Evolutionary conservation across 2,888 invertebrate species (phyloP).

Genomic region (Liopterus haemorrhoidalis): DNA sequence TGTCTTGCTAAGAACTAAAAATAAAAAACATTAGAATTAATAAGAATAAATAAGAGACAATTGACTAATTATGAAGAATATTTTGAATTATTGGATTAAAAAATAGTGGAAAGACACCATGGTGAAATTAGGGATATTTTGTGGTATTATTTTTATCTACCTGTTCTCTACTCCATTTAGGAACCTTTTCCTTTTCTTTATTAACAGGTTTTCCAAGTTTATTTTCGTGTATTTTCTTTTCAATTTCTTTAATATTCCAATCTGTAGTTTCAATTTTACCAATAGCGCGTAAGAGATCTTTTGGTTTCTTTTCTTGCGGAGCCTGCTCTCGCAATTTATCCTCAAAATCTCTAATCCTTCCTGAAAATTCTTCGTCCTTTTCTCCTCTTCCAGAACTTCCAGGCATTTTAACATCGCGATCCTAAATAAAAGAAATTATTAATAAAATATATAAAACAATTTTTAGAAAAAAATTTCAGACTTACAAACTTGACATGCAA

Average conservation of each 20-base stretch:
- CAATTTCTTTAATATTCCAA: constrained; percentile 88
- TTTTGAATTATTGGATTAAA: too few species aligned
- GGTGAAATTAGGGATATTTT: too few species aligned
- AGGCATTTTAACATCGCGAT: constrained; percentile 36
- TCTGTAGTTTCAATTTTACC: constrained; percentile 84
- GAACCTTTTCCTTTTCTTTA: constrained; percentile 64
- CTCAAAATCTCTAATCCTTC: constrained; percentile 67
- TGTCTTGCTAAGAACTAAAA: constrained; percentile 59
- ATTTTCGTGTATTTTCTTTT: constrained; percentile 79
- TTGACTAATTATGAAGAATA: too few species aligned
- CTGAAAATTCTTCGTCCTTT: constrained; percentile 55
- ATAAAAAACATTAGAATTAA: too few species aligned
- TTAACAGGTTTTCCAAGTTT: constrained; percentile 59
- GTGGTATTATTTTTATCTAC: constrained; percentile 43
- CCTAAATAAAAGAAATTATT: constrained; percentile 35
- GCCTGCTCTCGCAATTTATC: constrained; percentile 62
- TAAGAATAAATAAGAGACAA: constrained; percentile 11
- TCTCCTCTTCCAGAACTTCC: constrained; percentile 42
- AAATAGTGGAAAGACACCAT: too few species aligned
- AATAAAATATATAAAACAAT: constrained; percentile 5
- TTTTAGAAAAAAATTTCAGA: too few species aligned
- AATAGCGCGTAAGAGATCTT: constrained; percentile 78
- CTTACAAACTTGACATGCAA: too few species aligned
- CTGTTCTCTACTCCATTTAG: constrained; percentile 87
- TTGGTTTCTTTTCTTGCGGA: constrained; percentile 69